phyloP scores from a whole-genome alignment of 2,797 vertebrate genomes.

The Peromyscus nudipes region DNA sequence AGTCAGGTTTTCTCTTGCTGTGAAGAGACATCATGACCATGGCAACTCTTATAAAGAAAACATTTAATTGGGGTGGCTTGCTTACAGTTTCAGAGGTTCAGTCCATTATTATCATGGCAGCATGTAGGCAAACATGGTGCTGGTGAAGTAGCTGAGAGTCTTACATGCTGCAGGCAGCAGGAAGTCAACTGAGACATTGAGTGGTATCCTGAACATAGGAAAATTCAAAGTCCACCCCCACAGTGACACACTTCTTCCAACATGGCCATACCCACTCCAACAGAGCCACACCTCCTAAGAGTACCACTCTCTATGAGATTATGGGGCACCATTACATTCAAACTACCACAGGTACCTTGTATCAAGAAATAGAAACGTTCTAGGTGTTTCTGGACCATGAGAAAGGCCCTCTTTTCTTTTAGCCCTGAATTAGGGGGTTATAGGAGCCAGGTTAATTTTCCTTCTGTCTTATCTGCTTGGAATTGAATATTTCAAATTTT shows the following conservation, averaged over 20 bases:
- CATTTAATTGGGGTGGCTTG: background rate
- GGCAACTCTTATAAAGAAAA: background rate
- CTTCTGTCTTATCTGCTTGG: conserved; percentile 62
- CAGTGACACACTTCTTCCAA: background rate
- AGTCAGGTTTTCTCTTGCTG: background rate
- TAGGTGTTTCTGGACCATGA: background rate
- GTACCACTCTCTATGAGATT: background rate
- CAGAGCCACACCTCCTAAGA: background rate
- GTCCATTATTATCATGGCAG: background rate
- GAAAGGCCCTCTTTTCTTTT: conserved; percentile 57
- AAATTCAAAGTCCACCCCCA: background rate
- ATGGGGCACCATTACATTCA: background rate
- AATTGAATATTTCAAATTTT: conserved; percentile 65
- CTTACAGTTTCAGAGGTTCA: background rate
- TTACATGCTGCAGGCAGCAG: background rate
- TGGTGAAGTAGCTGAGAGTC: background rate
- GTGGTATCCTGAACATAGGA: background rate
- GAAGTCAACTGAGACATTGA: background rate
- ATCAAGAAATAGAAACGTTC: conserved; percentile 54
- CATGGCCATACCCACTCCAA: background rate
- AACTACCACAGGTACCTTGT: conserved; percentile 5
- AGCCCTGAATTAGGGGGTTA: conserved; percentile 60
- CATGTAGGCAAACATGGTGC: background rate
- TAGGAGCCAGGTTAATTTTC: conserved; percentile 74
- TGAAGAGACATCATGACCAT: background rate